phyloP scores from a whole-genome alignment of 2,888 invertebrate species.

The Biston betularia region DNA sequence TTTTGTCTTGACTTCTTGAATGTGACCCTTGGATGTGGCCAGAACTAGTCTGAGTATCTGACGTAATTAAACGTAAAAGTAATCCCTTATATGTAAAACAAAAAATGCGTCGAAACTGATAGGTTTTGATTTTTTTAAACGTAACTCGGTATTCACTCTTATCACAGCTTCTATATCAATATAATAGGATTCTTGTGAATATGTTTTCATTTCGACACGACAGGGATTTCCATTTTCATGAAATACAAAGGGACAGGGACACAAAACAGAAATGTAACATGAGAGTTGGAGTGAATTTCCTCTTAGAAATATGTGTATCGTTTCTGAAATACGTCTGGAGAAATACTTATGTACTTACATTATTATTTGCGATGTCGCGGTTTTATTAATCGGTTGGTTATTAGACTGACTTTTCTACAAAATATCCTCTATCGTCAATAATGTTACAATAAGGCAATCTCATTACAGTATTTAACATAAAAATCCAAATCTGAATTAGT shows the following conservation, averaged over 20 bases:
- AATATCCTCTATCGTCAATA: no score
- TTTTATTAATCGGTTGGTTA: not conserved
- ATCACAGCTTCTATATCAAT: slow-evolving; percentile 20
- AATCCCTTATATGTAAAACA: no score
- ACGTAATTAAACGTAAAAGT: no score
- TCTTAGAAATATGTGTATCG: slow-evolving; percentile 18
- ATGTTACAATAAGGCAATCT: no score
- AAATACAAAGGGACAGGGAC: slow-evolving; percentile 26
- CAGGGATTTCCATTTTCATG: slow-evolving; percentile 34
- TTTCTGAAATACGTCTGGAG: slow-evolving; percentile 10
- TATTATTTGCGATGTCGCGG: not conserved
- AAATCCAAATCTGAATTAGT: no score
- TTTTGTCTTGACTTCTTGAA: no score
- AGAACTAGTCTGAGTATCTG: no score
- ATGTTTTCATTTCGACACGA: slow-evolving; percentile 31
- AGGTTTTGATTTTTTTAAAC: not conserved
- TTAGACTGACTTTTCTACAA: no score
- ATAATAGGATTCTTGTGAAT: slow-evolving; percentile 27
- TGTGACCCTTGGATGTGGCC: no score
- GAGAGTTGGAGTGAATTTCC: slow-evolving; percentile 20
- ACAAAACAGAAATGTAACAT: slow-evolving; percentile 15
- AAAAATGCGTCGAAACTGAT: not conserved
- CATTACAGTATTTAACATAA: no score
- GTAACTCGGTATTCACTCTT: not conserved
- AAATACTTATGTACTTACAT: not conserved